Percentiles rank a stretch among this genome's conserved stretches.
These are phyloP conservation scores for Ischnus inquisitorius DNA, from an alignment of 2,888 invertebrate genomes.

Conservation along the genomic window DNA sequence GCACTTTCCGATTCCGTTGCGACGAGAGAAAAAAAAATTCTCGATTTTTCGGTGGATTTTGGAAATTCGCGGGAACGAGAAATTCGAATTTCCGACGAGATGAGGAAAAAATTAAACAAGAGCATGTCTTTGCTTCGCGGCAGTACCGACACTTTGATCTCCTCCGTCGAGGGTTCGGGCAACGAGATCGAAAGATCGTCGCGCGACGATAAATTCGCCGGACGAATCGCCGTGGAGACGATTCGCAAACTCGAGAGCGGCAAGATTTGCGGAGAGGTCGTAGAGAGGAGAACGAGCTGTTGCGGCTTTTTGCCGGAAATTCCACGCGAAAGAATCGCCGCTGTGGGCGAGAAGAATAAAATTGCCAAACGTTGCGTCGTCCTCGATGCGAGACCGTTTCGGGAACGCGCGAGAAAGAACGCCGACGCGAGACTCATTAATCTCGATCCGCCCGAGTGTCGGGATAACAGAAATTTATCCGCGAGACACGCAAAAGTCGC, in stretches of 20 bases:
- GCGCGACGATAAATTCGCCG: conserved; percentile 29
- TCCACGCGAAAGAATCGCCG: conserved; percentile 45
- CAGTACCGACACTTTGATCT: conserved; percentile 76
- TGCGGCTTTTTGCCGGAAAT: conserved; percentile 71
- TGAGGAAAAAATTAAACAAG: conserved; percentile 57
- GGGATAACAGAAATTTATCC: conserved; percentile 25
- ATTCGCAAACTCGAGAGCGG: conserved; percentile 55
- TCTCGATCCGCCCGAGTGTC: conserved; percentile 66
- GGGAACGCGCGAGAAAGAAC: conserved; percentile 72
- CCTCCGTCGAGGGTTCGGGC: conserved; percentile 72
- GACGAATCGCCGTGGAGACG: conserved; percentile 71
- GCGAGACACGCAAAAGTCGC: conserved; percentile 50
- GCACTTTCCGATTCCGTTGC: conserved; percentile 60
- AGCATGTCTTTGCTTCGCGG: conserved; percentile 73
- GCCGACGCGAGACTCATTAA: conserved; percentile 71
- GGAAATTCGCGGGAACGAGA: conserved; percentile 1
- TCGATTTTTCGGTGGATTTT: neutral
- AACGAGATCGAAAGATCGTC: conserved; percentile 31
- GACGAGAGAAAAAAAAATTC: neutral
- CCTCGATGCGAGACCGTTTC: conserved; percentile 57
- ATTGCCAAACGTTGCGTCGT: neutral
- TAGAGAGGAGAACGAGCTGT: neutral
- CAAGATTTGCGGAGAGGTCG: conserved; percentile 48
- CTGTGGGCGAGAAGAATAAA: conserved; percentile 38
- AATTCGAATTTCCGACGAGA: conserved; percentile 1